These are phyloP conservation scores for Mayetiola destructor DNA, from an alignment of 2,888 invertebrate genomes.

Conservation along the genomic window DNA sequence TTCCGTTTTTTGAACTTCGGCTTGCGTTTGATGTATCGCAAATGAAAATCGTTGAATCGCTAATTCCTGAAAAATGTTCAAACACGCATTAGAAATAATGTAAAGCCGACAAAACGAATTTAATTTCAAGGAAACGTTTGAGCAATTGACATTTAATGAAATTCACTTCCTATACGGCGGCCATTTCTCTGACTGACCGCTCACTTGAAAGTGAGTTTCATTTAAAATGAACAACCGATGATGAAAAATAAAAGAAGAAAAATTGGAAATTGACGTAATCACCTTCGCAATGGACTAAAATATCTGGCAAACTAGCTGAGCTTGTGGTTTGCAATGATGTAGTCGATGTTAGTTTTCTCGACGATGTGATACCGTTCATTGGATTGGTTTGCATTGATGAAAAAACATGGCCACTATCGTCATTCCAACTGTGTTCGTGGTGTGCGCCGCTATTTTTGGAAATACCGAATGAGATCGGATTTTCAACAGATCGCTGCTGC, in stretches of 20 bases:
- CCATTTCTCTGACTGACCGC: not conserved
- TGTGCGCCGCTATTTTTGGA: constrained; percentile 12
- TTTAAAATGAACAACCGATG: not conserved
- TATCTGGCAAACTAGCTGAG: constrained; percentile 15
- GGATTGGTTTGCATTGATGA: no score
- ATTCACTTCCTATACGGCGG: not conserved
- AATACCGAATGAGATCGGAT: not conserved
- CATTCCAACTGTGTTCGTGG: not conserved
- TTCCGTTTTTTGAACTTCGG: constrained; percentile 7
- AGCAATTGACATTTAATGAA: not conserved
- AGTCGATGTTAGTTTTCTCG: not conserved
- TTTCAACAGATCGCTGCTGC: not conserved
- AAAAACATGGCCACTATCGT: not conserved
- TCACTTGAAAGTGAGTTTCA: not conserved
- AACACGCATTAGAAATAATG: no score
- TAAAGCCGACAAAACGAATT: no score
- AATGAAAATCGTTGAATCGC: not conserved
- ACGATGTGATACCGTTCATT: not conserved
- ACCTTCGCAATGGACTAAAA: constrained; percentile 7
- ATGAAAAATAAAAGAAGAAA: not conserved
- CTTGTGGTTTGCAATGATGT: constrained; percentile 12
- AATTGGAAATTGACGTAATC: not conserved
- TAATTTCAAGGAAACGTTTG: no score
- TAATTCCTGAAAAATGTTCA: not conserved
- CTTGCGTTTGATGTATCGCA: not conserved